Evolutionary conservation across 2,113 vertebrate genomes (phyloP).

Genomic region (Xiphorhynchus elegans): DNA sequence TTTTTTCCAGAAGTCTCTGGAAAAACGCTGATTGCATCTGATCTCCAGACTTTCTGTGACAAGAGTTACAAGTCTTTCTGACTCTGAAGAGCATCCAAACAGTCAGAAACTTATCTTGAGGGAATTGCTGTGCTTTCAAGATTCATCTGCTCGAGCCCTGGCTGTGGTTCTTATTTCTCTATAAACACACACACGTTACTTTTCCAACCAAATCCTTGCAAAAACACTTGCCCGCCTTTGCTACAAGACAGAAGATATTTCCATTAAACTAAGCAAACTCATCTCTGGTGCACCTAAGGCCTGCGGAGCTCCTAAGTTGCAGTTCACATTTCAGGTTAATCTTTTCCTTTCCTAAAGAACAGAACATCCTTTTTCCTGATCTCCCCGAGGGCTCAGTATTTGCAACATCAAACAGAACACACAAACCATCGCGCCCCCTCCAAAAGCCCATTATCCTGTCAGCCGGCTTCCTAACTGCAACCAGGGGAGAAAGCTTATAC

Average conservation of each 20-base stretch:
- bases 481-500: constrained; percentile 74
- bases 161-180: not conserved
- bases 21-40: not conserved
- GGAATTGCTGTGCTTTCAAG: not conserved
- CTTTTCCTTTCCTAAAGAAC: constrained; percentile 77
- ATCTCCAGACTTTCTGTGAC: not conserved
- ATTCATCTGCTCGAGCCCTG: not conserved
- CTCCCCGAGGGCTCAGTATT: constrained; percentile 73
- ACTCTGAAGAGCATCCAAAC: not conserved
- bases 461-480: constrained; percentile 75
- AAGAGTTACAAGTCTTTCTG: not conserved
- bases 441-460: constrained; percentile 77
- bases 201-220: constrained; percentile 58
- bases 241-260: constrained; percentile 51
- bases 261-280: constrained; percentile 60
- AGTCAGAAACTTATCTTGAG: not conserved
- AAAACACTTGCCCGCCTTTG: constrained; percentile 28
- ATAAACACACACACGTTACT: not conserved
- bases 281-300: constrained; percentile 52
- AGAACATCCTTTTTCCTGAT: constrained; percentile 75
- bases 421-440: constrained; percentile 70
- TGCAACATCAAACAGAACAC: constrained; percentile 80
- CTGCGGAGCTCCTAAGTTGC: constrained; percentile 65
- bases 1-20: not conserved
- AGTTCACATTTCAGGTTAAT: constrained; percentile 80